These are phyloP conservation scores for Bombylius discolor DNA, from an alignment of 2,888 invertebrate species.

Conservation along the genomic window DNA sequence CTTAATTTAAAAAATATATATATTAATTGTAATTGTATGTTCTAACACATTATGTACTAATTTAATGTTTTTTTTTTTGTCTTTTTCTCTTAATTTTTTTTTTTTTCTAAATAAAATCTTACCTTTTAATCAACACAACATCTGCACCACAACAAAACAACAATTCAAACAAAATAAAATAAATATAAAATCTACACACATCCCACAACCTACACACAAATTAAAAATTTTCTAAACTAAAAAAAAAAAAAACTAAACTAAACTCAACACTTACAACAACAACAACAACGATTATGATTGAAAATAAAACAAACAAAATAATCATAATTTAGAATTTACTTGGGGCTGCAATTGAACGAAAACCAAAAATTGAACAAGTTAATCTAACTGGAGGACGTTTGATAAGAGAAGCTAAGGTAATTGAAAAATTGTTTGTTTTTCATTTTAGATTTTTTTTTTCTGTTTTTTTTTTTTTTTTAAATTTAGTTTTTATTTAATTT, in stretches of 20 bases:
- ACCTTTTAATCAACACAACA: conserved; percentile 1
- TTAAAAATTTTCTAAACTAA: no score
- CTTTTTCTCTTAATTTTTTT: not conserved
- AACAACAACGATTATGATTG: not conserved
- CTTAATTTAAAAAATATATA: no score
- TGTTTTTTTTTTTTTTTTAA: not conserved
- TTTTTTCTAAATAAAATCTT: not conserved
- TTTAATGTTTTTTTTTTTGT: not conserved
- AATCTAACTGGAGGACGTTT: conserved; percentile 90
- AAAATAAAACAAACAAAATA: not conserved
- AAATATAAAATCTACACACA: not conserved
- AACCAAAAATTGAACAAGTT: conserved; percentile 87
- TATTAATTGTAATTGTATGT: no score
- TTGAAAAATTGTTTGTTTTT: conserved; percentile 1
- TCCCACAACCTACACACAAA: not conserved
- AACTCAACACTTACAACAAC: not conserved
- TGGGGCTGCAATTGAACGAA: conserved; percentile 84
- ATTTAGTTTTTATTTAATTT: not conserved
- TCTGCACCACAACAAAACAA: not conserved
- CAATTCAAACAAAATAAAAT: conserved; percentile 1
- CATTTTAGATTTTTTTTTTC: not conserved
- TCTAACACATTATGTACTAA: not conserved
- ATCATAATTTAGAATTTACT: conserved; percentile 61
- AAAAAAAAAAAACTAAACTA: not conserved
- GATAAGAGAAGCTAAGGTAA: conserved; percentile 96